phyloP scores from a whole-genome alignment of 2,888 invertebrate species.

The Teleiodes luculella region DNA sequence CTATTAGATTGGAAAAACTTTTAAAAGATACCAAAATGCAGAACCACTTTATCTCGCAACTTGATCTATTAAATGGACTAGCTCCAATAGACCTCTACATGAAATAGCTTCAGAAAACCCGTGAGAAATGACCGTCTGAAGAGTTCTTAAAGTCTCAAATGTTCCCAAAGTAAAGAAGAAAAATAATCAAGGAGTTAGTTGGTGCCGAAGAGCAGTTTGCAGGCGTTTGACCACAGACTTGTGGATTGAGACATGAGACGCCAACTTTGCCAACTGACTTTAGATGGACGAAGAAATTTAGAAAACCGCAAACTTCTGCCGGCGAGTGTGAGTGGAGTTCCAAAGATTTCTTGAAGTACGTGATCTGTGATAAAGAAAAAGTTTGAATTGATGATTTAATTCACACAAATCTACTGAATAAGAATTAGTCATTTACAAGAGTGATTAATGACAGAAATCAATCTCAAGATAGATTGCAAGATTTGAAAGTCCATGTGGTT shows the following conservation, averaged over 20 bases:
- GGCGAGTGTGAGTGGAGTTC: neutral
- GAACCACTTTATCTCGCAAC: too few relatives aligned
- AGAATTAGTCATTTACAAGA: too few relatives aligned
- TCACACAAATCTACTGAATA: too few relatives aligned
- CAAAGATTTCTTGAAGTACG: neutral
- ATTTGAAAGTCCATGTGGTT: too few relatives aligned
- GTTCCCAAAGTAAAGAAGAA: slow-evolving; percentile 27
- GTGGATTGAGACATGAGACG: neutral
- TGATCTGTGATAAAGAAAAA: neutral
- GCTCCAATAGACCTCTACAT: neutral
- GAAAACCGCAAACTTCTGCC: neutral
- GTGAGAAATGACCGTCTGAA: slow-evolving; percentile 25
- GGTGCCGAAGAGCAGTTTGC: slow-evolving; percentile 16
- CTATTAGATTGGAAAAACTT: too few relatives aligned
- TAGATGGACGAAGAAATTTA: slow-evolving; percentile 8
- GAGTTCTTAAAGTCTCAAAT: slow-evolving; percentile 27
- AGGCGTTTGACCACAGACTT: slow-evolving; percentile 29
- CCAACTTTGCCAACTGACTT: slow-evolving; percentile 4
- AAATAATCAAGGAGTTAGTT: slow-evolving; percentile 26
- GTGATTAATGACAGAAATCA: too few relatives aligned
- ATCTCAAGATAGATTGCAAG: too few relatives aligned
- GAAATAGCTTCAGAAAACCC: slow-evolving; percentile 9
- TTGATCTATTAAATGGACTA: neutral
- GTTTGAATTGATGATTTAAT: too few relatives aligned
- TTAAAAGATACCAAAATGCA: too few relatives aligned